Base-by-base conservation (phyloP, 2,888 invertebrate species). In the Orchesellides sinensis region DNA sequence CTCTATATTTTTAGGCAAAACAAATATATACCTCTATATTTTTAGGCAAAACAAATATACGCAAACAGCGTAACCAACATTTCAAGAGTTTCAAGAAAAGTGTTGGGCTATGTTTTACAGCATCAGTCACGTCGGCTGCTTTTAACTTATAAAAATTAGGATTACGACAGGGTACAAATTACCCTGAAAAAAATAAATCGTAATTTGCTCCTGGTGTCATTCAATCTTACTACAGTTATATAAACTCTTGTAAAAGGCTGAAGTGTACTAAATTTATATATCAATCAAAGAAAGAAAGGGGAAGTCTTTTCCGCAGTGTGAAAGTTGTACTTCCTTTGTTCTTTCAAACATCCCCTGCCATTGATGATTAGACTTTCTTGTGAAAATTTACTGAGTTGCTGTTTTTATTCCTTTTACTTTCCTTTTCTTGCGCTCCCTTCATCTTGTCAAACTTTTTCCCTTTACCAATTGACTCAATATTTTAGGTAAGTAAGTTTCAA, bases 401-500 rank as follows among this genome's bases (percentile, higher is more conserved):
- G n/a, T n/a, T n/a, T n/a, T 59, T 59, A 3, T 29, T 35, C 35
- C 32, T 19, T 52, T 35, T 74, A n/a, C 61, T 45, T 21, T 19
- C 19, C 32, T 19, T 35, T 35, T 52, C 32, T 63, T 35, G 10
- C 8, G 29, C 52, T 45, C 23, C 40, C 12, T 32, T 56, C 4
- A 32, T 61, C 49, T 63, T 40, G 70, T 79, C 79, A 79, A 79
- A 79, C 63, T 69, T 69, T 66, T 69, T 35, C 69, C 75, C 77
- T 63, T 14, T 61, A 19, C 54, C 54, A 25, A 66, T 23, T 19
- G 23, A 32, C 52, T 49, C n/a, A 49, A 77, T 14, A 52, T 14
- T 6, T 19, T 2, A 68, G 68, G n/a, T n/a, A n/a, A n/a, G n/a
- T n/a, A 49, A 63, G 49, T 54, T 35, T 66, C 75, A 75, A 66